These are phyloP conservation scores for Stenopsyche tienmushanensis DNA, from an alignment of 1,140 invertebrate genomes.

Conservation along the genomic window DNA sequence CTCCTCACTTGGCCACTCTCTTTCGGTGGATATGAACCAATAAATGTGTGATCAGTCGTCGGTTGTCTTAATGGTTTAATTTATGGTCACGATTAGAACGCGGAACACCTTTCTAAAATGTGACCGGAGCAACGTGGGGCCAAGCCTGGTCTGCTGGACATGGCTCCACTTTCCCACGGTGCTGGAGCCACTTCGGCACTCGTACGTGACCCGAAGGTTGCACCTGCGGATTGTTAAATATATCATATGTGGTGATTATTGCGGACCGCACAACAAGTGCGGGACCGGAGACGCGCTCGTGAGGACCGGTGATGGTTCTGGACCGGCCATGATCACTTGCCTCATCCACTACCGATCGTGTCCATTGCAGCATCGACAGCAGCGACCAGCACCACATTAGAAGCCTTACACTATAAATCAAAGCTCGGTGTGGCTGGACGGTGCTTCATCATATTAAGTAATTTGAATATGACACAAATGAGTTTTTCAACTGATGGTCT, in stretches of 20 bases:
- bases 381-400: too few species aligned
- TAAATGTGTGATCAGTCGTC: slow-evolving; percentile 10
- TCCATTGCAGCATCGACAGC: too few species aligned
- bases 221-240: slow-evolving; percentile 19
- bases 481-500: too few species aligned
- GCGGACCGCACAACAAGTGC: not conserved
- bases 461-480: too few species aligned
- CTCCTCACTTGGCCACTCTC: slow-evolving; percentile 1
- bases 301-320: not conserved
- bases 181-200: not conserved
- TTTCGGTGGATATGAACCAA: slow-evolving; percentile 12
- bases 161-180: slow-evolving; percentile 26
- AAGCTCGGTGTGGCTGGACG: too few species aligned
- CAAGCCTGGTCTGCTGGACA: slow-evolving; percentile 3
- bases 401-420: too few species aligned
- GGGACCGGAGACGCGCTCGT: not conserved
- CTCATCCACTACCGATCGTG: too few species aligned
- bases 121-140: slow-evolving; percentile 5
- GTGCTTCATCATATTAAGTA: too few species aligned
- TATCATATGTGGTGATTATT: not conserved
- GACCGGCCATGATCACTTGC: too few species aligned
- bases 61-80: slow-evolving; percentile 27
- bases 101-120: slow-evolving; percentile 30
- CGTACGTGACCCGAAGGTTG: slow-evolving; percentile 20
- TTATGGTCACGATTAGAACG: slow-evolving; percentile 31